These are phyloP conservation scores for Heliconius melpomene DNA, from an alignment of 1,140 invertebrate genomes.

Conservation along the genomic window DNA sequence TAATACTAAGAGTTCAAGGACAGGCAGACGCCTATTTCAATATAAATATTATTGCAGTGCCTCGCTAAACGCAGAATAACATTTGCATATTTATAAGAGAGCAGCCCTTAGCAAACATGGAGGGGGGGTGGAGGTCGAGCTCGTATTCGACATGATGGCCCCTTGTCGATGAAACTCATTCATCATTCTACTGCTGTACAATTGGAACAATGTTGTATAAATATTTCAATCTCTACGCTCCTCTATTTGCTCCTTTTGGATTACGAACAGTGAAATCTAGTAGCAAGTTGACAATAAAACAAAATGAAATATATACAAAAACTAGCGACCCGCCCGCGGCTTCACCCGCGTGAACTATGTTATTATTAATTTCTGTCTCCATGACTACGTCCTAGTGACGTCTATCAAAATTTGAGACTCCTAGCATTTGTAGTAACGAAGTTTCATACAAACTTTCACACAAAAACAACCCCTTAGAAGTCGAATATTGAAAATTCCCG, in stretches of 20 bases:
- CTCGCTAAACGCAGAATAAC: conserved; percentile 72
- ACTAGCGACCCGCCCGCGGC: no score
- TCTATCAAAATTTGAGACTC: no score
- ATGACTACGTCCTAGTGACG: no score
- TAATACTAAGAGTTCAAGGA: conserved; percentile 72
- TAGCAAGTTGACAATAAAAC: not conserved
- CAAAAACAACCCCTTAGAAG: no score
- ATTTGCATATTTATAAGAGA: conserved; percentile 78
- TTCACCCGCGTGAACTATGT: no score
- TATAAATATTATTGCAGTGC: conserved; percentile 76
- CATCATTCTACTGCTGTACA: conserved; percentile 2
- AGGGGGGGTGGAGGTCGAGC: conserved; percentile 55
- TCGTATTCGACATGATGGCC: conserved; percentile 68
- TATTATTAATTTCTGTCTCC: no score
- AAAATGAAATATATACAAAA: not conserved
- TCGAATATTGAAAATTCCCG: no score
- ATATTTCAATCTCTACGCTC: not conserved
- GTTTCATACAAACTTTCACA: no score
- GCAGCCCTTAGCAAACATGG: conserved; percentile 65
- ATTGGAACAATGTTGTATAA: conserved; percentile 10
- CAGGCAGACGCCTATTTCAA: conserved; percentile 67
- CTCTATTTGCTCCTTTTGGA: not conserved
- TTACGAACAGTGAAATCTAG: not conserved
- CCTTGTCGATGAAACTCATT: conserved; percentile 52
- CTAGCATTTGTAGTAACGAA: no score